Percentiles rank a stretch among this genome's conserved stretches.
Evolutionary conservation across 2,888 invertebrate genomes (phyloP).

Genomic region (Lypha dubia): DNA sequence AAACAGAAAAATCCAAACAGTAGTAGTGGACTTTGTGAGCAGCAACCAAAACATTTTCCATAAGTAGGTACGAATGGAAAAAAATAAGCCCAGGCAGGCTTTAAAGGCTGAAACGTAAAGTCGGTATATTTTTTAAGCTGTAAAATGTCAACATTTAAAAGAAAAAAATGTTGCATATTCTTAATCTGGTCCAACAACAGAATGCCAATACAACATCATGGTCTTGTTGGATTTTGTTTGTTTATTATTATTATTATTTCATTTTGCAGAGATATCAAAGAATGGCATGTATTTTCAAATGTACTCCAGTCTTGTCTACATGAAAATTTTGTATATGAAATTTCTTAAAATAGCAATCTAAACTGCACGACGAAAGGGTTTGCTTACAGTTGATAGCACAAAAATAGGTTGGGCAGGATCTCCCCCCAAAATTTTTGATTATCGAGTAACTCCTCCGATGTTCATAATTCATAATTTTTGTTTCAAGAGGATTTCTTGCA

Average conservation of each 20-base stretch:
- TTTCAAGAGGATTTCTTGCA: too few species aligned
- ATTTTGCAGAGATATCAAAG: slow-evolving; percentile 35
- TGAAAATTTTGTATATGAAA: too few species aligned
- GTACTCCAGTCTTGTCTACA: neutral
- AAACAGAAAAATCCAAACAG: slow-evolving; percentile 38
- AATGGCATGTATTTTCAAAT: neutral
- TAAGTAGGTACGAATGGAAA: too few species aligned
- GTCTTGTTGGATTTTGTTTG: slow-evolving; percentile 47
- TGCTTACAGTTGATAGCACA: too few species aligned
- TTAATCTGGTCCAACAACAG: slow-evolving; percentile 78
- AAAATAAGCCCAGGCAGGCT: slow-evolving; percentile 34
- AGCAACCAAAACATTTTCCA: slow-evolving; percentile 56
- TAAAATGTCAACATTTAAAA: slow-evolving; percentile 82
- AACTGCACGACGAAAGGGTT: too few species aligned
- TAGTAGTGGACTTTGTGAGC: slow-evolving; percentile 61
- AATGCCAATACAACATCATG: slow-evolving; percentile 53
- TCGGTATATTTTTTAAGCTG: slow-evolving; percentile 67
- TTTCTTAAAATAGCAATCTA: too few species aligned
- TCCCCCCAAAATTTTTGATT: too few species aligned
- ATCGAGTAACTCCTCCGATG: too few species aligned
- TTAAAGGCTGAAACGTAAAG: slow-evolving; percentile 26
- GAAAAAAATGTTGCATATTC: slow-evolving; percentile 82
- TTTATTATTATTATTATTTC: slow-evolving; percentile 46
- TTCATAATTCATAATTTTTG: too few species aligned
- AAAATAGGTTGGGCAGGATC: too few species aligned